phyloP scores from a whole-genome alignment of 2,797 vertebrate genomes.

The Liasis olivaceus region DNA sequence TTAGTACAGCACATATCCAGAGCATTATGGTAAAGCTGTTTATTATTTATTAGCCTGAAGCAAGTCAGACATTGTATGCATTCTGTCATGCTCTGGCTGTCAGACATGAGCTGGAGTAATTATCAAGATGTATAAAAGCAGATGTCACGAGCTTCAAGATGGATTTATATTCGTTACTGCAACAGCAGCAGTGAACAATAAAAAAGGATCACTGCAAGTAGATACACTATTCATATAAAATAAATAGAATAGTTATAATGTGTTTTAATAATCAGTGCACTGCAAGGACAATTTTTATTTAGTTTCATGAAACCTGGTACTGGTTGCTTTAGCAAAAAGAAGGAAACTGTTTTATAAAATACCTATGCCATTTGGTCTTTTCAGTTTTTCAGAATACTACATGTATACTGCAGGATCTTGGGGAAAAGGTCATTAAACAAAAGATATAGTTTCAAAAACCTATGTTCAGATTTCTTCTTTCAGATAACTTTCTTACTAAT shows the following conservation, averaged over 20 bases:
- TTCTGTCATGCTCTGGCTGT: slow-evolving; percentile 64
- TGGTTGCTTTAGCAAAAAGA: not conserved
- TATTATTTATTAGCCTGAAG: slow-evolving; percentile 63
- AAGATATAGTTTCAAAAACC: not conserved
- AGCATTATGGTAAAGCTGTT: slow-evolving; percentile 56
- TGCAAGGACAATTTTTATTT: slow-evolving; percentile 60
- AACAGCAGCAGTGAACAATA: slow-evolving; percentile 62
- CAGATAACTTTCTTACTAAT: not conserved
- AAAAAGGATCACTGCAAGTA: slow-evolving; percentile 64
- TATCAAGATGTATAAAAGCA: slow-evolving; percentile 73
- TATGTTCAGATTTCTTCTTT: not conserved
- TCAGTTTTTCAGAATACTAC: slow-evolving; percentile 5
- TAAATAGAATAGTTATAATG: slow-evolving; percentile 55
- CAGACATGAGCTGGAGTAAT: slow-evolving; percentile 70
- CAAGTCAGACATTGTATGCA: slow-evolving; percentile 58
- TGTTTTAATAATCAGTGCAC: slow-evolving; percentile 65
- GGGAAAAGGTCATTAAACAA: slow-evolving; percentile 24
- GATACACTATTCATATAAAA: slow-evolving; percentile 48
- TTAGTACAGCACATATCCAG: slow-evolving; percentile 26
- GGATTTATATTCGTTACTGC: slow-evolving; percentile 63
- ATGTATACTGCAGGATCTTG: not conserved
- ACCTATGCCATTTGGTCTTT: not conserved
- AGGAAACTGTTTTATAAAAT: not conserved
- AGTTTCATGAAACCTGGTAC: slow-evolving; percentile 23
- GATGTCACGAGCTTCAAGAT: slow-evolving; percentile 63